Evolutionary conservation across 1,140 invertebrate species (phyloP), one percentile per base, ranked within the genome.

Genomic region (Paracyclopina nana): DNA sequence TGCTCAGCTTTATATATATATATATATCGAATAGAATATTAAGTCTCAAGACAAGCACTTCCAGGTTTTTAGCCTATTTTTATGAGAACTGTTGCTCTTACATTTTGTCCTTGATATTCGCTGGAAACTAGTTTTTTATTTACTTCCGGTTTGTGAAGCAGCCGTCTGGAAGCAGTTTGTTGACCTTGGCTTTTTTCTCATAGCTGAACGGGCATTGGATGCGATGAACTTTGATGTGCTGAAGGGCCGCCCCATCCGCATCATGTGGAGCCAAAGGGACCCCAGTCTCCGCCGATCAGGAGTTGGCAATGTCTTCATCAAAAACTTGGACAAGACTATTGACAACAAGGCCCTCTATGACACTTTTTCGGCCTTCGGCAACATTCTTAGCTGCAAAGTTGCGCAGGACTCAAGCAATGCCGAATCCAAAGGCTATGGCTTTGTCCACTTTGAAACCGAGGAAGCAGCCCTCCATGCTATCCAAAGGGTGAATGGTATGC

Each of bases 301-400:
- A 29, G 87, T 97, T 56, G 95, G 95, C 43, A 99, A 99, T 70
- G 90, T 99, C 49, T 99, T 99, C 68, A 99, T 99, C 60, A 99
- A 98, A 70, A 98, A 98, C 66, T 70, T 98, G 64, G 92, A 97
- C 63, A 95, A 91, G 66, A 80, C 77, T 55, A 98, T 99, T 66
- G 92, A 98, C 70, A 98, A 98, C 72, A 99, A 99, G 68, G 87
- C 92, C 46, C 91, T 99, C 77, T 98, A 96, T 68, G 94, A 99
- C 69, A 99, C 95, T 26, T 99, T 99, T 66, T 94, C 91, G 38
- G 90, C 91, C 53, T 99, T 99, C 70, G 95, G 95, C 45, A 98
- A 92, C 63, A 99, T 99, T 61, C 68, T 99, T 16, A 97, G 91
- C 63, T 99, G 95, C 68, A 98, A 98, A 73, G 88, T 67, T 25